phyloP scores from a whole-genome alignment of 2,797 vertebrate species.

The Graptemys geographica region DNA sequence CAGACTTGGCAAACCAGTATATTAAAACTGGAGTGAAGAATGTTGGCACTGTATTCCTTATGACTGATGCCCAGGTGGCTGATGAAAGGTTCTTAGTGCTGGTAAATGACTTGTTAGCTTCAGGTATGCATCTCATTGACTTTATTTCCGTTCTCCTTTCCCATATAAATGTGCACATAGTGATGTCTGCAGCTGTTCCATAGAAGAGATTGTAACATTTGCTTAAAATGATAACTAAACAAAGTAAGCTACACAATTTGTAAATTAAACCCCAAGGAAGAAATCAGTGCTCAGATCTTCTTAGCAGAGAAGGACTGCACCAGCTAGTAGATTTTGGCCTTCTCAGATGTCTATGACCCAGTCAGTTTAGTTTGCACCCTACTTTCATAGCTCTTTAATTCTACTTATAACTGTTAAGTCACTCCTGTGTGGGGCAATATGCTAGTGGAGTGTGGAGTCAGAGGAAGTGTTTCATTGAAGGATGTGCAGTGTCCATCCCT shows the following conservation, averaged over 20 bases:
- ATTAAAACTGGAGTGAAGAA: conserved; percentile 93
- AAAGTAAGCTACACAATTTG: rapidly evolving
- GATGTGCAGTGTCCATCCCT: rapidly evolving
- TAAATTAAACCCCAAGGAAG: neutral
- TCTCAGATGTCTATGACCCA: rapidly evolving
- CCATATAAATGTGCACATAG: neutral
- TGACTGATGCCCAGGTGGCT: conserved; percentile 92
- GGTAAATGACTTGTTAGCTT: conserved; percentile 95
- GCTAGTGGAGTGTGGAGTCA: neutral
- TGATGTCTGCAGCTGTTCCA: neutral
- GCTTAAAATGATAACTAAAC: neutral
- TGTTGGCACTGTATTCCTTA: conserved; percentile 90
- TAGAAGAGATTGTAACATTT: neutral
- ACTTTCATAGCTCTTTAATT: neutral
- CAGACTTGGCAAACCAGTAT: conserved; percentile 90
- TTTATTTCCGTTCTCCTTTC: neutral
- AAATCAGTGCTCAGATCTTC: neutral
- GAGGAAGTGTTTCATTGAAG: neutral
- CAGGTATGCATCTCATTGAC: conserved; percentile 81
- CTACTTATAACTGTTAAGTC: rapidly evolving
- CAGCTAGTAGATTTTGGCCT: neutral
- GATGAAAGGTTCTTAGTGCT: conserved; percentile 96
- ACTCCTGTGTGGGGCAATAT: neutral
- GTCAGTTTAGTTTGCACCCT: neutral
- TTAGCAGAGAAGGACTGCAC: neutral